Percentiles rank a stretch among this genome's conserved stretches.
These are phyloP conservation scores for Gasteruption jaculator DNA, from an alignment of 2,888 invertebrate genomes.

Conservation along the genomic window DNA sequence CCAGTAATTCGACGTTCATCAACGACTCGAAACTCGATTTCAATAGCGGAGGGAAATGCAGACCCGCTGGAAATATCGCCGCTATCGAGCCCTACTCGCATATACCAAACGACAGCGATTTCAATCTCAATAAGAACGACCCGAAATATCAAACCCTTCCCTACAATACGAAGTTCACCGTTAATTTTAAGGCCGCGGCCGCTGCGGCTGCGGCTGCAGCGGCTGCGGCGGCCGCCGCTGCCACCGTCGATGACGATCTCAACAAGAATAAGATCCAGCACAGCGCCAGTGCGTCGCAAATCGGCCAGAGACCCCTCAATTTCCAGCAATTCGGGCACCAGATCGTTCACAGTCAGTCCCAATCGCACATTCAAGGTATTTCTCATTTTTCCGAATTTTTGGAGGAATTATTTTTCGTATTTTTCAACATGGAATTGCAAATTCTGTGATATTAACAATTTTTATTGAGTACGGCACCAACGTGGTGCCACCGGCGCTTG, in stretches of 20 bases:
- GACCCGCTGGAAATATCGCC: slow-evolving; percentile 74
- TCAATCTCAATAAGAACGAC: slow-evolving; percentile 78
- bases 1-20: slow-evolving; percentile 49
- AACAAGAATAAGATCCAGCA: slow-evolving; percentile 48
- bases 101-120: slow-evolving; percentile 68
- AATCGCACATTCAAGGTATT: slow-evolving; percentile 47
- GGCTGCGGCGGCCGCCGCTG: slow-evolving; percentile 29
- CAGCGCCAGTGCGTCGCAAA: slow-evolving; percentile 47
- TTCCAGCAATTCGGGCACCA: slow-evolving; percentile 47
- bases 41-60: slow-evolving; percentile 44
- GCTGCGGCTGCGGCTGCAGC: slow-evolving; percentile 1
- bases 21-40: slow-evolving; percentile 51
- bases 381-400: slow-evolving; percentile 2
- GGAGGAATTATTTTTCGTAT: not conserved
- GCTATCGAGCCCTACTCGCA: slow-evolving; percentile 87
- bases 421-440: not conserved
- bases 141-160: slow-evolving; percentile 90
- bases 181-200: slow-evolving; percentile 53
- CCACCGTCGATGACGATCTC: slow-evolving; percentile 42
- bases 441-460: too few relatives aligned
- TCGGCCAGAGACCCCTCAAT: slow-evolving; percentile 41
- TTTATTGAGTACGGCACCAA: slow-evolving; percentile 8
- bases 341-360: slow-evolving; percentile 48
- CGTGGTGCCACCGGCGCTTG: too few relatives aligned
- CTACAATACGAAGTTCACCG: slow-evolving; percentile 80